Base-by-base conservation (phyloP, 2,113 vertebrate genomes). In the Bungarus multicinctus region DNA sequence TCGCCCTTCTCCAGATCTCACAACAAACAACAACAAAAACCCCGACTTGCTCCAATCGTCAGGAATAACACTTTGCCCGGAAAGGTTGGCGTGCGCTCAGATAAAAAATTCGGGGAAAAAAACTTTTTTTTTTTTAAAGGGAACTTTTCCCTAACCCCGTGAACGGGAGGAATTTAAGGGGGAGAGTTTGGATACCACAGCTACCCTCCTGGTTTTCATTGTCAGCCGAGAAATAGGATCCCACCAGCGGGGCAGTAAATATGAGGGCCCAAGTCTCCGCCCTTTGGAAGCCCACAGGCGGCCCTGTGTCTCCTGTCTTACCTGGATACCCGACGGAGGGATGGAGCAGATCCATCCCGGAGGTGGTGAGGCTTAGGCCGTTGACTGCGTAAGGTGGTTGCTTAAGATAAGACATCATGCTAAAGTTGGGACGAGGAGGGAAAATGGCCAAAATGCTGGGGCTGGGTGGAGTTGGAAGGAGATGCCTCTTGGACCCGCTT, bases 341-440 rank as follows among this genome's bases (percentile, higher is more conserved):
- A 52, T 99, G 99, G 92, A 99, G 98, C 93, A 99, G 97, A 96
- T 99, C 99, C 99, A 99, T 99, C 91, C 99, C 99, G 90, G 99
- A 99, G 95, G 99, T 98, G 96, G 99, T 99, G 97, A 99, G 98
- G 94, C 99, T 99, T 97, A 99, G 98, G 93, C 99, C 99, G 98
- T 99, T 99, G 97, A 99, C 98, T 95, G 99, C 98, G 81, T 99
- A 99, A 97, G 99, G 99, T 96, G 99, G 98, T 98, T 99, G 99
- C 98, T 99, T 99, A 97, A 99, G 97, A 98, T 99, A 99, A 97
- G 99, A 99, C 99, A 99, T 99, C 99, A 99, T 99, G 98, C 98
- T 99, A 98, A 98, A 98, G 95, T 98, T 98, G 96, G 97, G 95
- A 94, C 89, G 97, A 94, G 97, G 95, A 91, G 96, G 94, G 93